Evolutionary conservation across 1,140 invertebrate species (phyloP).

Genomic region (Habropoda laboriosa): DNA sequence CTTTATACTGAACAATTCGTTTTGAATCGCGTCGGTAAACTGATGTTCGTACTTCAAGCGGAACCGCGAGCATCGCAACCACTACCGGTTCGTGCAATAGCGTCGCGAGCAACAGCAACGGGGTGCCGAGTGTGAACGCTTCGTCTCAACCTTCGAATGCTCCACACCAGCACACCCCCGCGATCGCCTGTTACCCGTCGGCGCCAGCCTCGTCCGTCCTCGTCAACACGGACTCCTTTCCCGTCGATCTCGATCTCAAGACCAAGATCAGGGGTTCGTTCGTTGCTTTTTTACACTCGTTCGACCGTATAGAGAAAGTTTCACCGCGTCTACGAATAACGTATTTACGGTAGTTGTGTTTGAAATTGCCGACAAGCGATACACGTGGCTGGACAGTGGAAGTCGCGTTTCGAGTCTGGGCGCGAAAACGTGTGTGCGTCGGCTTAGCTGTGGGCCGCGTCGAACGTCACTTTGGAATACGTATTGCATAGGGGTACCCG

Average conservation of each 20-base stretch:
- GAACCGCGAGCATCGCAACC: slow-evolving; percentile 46
- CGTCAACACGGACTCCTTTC: slow-evolving; percentile 58
- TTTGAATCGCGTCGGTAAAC: slow-evolving; percentile 95
- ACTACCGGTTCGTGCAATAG: slow-evolving; percentile 45
- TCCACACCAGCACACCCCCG: slow-evolving; percentile 53
- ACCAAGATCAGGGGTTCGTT: slow-evolving; percentile 71
- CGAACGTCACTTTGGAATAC: slow-evolving; percentile 73
- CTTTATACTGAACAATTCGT: slow-evolving; percentile 93
- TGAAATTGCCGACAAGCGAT: too few relatives aligned
- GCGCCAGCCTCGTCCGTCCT: slow-evolving; percentile 51
- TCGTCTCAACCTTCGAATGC: slow-evolving; percentile 11
- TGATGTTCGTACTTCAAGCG: slow-evolving; percentile 96
- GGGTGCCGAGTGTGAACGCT: slow-evolving; percentile 52
- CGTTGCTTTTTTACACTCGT: not conserved
- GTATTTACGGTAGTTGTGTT: too few relatives aligned
- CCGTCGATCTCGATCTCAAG: slow-evolving; percentile 73
- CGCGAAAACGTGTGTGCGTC: slow-evolving; percentile 25
- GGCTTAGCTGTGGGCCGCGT: slow-evolving; percentile 59
- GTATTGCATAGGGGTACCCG: slow-evolving; percentile 77
- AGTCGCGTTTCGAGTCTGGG: slow-evolving; percentile 1
- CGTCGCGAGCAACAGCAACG: slow-evolving; percentile 53
- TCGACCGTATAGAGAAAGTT: not conserved
- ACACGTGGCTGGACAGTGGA: too few relatives aligned
- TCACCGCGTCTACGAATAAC: too few relatives aligned
- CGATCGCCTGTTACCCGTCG: slow-evolving; percentile 71